Evolutionary conservation across 2,888 invertebrate species (phyloP), one percentile per base, ranked within the genome.

Genomic region (Dynastes tityus): DNA sequence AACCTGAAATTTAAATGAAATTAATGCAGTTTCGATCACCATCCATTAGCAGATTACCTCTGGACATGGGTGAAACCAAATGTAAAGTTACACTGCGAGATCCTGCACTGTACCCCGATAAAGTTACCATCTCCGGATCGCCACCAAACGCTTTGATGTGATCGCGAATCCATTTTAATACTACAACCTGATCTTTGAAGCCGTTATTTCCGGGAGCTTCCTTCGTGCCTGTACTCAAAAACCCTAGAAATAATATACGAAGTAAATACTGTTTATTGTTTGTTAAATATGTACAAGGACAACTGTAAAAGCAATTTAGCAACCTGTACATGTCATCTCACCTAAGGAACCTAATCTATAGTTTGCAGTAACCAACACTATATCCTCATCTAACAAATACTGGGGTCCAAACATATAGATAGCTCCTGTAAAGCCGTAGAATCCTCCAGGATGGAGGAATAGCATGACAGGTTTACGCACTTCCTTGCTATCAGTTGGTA

Each of bases 61-160:
- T 89, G 0, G 93, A 92, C 92, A 94, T 92, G 0, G 94, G 93
- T 0, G 94, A 94, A 0, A 93, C 89, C 89, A 93, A 89, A 80
- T 91, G 91, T 5, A 90, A 79, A 9, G 87, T 84, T 0, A 89
- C 88, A 80, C 90, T 90, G 80, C 87, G 85, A 1, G 86, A 87
- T 8, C 91, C 90, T 1, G 89, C 88, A 80, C 90, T 89, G 87
- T 91, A 92, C 0, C 94, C 95, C 0, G 91, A 85, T 22, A 94
- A 87, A 0, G 94, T 94, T 0, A 95, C 92, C 0, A 89, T 88
- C 80, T 90, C 88, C 0, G 93, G 91, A 88, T 94, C 91, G 1
- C 94, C 95, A 0, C 94, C 94, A 84, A 94, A 95, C 0, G 91
- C 88, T 0, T 89, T 90, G 68, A 94, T 93, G 83, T 94, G 93